Percentiles rank a stretch among this genome's conserved stretches.
Evolutionary conservation across 2,888 invertebrate species (phyloP).

Genomic region (Hydroisotoma schaefferi): DNA sequence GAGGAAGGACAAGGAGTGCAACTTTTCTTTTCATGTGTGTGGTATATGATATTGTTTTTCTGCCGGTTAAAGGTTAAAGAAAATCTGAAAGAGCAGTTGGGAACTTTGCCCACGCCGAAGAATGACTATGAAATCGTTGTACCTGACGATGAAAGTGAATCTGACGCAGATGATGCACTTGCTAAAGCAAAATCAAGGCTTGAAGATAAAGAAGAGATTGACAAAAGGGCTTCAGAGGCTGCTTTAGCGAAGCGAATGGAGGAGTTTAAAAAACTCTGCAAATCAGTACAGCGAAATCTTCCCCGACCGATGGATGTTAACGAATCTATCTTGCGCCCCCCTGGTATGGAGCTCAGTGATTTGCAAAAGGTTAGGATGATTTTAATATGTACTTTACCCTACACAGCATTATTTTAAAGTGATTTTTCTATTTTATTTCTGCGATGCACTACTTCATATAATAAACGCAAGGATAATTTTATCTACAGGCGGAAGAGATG

Average conservation of each 20-base stretch:
- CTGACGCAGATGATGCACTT: conserved; percentile 53
- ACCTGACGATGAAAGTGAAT: conserved; percentile 71
- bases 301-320: conserved; percentile 86
- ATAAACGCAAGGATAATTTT: conserved; percentile 13
- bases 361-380: conserved; percentile 65
- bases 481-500: conserved; percentile 77
- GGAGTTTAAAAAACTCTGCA: conserved; percentile 73
- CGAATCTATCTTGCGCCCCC: conserved; percentile 72
- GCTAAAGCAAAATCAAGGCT: conserved; percentile 55
- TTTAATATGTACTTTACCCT: neutral
- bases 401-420: neutral
- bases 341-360: conserved; percentile 72
- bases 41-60: neutral
- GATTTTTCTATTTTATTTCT: neutral
- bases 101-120: conserved; percentile 79
- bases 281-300: conserved; percentile 77
- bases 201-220: conserved; percentile 85
- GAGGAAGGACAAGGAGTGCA: neutral
- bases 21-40: neutral
- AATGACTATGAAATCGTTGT: conserved; percentile 99
- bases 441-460: neutral
- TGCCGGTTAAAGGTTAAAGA: conserved; percentile 56
- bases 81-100: conserved; percentile 72
- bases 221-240: conserved; percentile 67
- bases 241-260: conserved; percentile 63